Conservation (phyloP, 2,113 vertebrate genomes). For the Equus przewalskii region DNA sequence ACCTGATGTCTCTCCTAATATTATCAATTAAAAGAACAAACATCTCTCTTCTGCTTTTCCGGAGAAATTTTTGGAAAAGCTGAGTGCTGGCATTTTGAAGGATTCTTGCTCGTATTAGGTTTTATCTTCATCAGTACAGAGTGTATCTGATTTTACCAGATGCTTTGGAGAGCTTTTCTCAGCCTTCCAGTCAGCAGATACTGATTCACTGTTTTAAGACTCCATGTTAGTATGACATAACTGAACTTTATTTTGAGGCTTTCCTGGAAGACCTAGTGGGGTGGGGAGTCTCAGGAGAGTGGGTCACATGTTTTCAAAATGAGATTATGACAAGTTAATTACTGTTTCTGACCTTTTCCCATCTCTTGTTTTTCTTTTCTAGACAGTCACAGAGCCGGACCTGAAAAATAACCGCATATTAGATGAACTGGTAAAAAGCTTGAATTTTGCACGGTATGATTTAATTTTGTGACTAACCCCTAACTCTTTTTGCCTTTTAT, state of each 20-base stretch:
- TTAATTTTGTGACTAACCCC: slow-evolving; percentile 8
- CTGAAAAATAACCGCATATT: slow-evolving; percentile 95
- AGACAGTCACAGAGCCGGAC: slow-evolving; percentile 94
- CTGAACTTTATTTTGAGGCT: slow-evolving; percentile 35
- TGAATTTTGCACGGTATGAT: slow-evolving; percentile 92
- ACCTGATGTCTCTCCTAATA: not conserved
- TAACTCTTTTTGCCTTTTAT: slow-evolving; percentile 28
- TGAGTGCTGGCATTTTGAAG: slow-evolving; percentile 51
- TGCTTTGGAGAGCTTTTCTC: slow-evolving; percentile 18
- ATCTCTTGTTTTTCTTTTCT: slow-evolving; percentile 76
- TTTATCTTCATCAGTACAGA: slow-evolving; percentile 36
- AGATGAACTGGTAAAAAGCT: slow-evolving; percentile 94
- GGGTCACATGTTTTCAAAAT: slow-evolving; percentile 21
- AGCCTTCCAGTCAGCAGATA: slow-evolving; percentile 22
- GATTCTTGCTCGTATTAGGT: slow-evolving; percentile 50
- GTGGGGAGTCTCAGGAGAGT: not conserved
- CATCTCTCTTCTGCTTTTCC: not conserved
- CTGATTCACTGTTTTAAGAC: slow-evolving; percentile 53
- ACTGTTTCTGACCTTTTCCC: slow-evolving; percentile 73
- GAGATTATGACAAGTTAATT: slow-evolving; percentile 34
- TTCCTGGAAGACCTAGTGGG: slow-evolving; percentile 50
- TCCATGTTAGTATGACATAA: not conserved
- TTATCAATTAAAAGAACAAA: slow-evolving; percentile 12
- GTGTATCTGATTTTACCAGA: not conserved
- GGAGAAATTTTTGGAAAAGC: slow-evolving; percentile 45